Evolutionary conservation across 2,888 invertebrate species (phyloP).

Genomic region (Lasioglossum vierecki): DNA sequence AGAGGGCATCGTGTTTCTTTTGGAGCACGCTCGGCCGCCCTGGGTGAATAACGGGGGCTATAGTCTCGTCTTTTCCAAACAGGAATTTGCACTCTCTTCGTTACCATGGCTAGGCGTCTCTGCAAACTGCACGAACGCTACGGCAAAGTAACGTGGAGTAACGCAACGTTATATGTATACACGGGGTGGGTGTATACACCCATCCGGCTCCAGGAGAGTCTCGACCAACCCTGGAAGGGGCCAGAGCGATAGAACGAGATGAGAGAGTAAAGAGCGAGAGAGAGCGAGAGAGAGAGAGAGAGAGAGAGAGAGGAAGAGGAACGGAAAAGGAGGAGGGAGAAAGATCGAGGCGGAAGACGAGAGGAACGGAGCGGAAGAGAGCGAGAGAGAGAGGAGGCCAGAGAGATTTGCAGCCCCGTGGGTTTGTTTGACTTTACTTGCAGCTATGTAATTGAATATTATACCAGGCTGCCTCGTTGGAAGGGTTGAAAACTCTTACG

Average conservation of each 20-base stretch:
- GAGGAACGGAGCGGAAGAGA: slow-evolving; percentile 8
- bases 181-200: slow-evolving; percentile 62
- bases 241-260: not conserved
- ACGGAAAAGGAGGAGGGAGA: not conserved
- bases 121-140: slow-evolving; percentile 69
- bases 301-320: slow-evolving; percentile 52
- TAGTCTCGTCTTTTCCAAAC: slow-evolving; percentile 70
- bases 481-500: slow-evolving; percentile 82
- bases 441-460: slow-evolving; percentile 84
- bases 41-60: slow-evolving; percentile 58
- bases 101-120: slow-evolving; percentile 70
- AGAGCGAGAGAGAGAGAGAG: too few species aligned
- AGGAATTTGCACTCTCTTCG: slow-evolving; percentile 71
- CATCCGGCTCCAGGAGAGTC: slow-evolving; percentile 53
- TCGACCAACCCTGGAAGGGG: slow-evolving; percentile 69
- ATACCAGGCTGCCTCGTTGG: slow-evolving; percentile 79
- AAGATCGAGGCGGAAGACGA: slow-evolving; percentile 14
- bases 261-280: slow-evolving; percentile 42
- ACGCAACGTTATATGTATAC: slow-evolving; percentile 64
- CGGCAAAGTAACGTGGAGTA: slow-evolving; percentile 70
- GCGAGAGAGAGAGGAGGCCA: slow-evolving; percentile 17
- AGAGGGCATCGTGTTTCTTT: slow-evolving; percentile 41
- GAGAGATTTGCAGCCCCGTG: slow-evolving; percentile 77
- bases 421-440: slow-evolving; percentile 83
- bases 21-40: slow-evolving; percentile 30